Conservation (phyloP, 2,797 vertebrate species). For the Malurus splendens region DNA sequence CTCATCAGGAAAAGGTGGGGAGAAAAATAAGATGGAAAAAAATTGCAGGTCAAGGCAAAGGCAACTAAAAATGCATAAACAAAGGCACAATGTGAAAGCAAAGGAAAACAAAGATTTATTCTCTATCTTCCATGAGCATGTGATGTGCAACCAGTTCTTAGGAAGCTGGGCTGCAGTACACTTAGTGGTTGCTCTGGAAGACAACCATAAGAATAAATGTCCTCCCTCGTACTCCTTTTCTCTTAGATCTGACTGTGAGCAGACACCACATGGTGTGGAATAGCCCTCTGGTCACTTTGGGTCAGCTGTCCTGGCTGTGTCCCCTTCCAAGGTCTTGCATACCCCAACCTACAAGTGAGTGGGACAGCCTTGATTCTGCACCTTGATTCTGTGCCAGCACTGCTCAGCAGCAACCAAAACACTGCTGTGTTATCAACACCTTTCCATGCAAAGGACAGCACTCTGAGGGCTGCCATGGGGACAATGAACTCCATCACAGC, state of each 20-base stretch:
- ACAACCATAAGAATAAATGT: not conserved
- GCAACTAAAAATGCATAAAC: not conserved
- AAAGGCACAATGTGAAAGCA: not conserved
- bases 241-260: not conserved
- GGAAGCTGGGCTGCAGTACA: not conserved
- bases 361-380: not conserved
- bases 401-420: not conserved
- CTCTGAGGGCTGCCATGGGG: not conserved
- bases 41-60: accelerated
- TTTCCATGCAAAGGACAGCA: not conserved
- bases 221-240: not conserved
- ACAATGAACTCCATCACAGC: not conserved
- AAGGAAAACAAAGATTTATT: not conserved
- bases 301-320: not conserved
- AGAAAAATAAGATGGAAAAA: not conserved
- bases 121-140: not conserved
- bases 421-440: not conserved
- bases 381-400: not conserved
- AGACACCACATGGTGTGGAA: not conserved
- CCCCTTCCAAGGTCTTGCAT: not conserved
- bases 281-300: not conserved
- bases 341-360: not conserved
- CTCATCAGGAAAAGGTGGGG: not conserved
- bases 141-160: not conserved
- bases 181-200: accelerated